Conservation (phyloP, 2,113 vertebrate species). For the Brachypteracias leptosomus region DNA sequence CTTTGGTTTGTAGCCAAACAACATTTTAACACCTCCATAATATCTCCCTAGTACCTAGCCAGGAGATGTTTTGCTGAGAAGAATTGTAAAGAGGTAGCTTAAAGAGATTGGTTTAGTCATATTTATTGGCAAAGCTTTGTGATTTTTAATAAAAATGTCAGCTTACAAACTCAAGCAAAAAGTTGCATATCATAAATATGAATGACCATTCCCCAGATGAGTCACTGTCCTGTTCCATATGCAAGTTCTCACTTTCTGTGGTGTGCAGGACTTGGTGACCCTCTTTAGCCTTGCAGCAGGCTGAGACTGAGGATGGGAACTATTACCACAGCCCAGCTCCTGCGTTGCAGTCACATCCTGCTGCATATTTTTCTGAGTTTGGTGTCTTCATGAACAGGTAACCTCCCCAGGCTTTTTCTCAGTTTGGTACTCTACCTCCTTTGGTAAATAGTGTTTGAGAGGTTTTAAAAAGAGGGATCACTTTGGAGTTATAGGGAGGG, state of each 20-base stretch:
- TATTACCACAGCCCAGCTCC: not conserved
- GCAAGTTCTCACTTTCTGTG: not conserved
- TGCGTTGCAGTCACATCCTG: not conserved
- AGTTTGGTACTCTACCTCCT: not conserved
- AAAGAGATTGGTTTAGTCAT: not conserved
- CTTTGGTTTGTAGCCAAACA: not conserved
- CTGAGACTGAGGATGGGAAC: not conserved
- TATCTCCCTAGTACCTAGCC: not conserved
- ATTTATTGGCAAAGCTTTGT: not conserved
- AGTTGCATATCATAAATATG: not conserved
- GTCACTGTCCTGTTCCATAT: not conserved
- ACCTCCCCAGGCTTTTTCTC: not conserved
- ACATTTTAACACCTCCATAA: not conserved
- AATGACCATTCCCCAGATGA: not conserved
- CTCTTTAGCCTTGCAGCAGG: not conserved
- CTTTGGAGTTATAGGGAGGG: not conserved
- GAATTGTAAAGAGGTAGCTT: not conserved
- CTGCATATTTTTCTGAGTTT: not conserved
- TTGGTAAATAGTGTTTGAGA: not conserved
- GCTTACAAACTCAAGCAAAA: not conserved
- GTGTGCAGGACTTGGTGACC: not conserved
- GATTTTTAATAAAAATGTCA: not conserved
- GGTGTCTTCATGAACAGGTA: not conserved
- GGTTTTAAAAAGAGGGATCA: not conserved
- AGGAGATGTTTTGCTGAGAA: not conserved